phyloP scores from a whole-genome alignment of 2,888 invertebrate species.

The Muscina levida region DNA sequence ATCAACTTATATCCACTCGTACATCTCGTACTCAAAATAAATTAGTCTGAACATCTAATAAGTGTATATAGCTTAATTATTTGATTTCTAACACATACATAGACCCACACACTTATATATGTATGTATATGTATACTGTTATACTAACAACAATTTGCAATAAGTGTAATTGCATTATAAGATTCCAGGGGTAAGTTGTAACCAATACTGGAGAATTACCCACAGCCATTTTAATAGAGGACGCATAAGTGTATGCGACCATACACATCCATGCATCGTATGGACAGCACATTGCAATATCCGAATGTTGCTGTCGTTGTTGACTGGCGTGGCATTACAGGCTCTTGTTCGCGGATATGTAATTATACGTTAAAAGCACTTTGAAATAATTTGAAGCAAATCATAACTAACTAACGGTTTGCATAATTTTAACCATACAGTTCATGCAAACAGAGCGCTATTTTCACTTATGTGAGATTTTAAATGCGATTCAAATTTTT shows the following conservation, averaged over 20 bases:
- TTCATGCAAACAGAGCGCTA: neutral
- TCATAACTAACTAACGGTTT: constrained; percentile 19
- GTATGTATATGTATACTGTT: too few species aligned
- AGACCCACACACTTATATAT: neutral
- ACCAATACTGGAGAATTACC: constrained; percentile 6
- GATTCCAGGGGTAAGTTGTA: too few species aligned
- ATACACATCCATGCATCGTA: constrained; percentile 11
- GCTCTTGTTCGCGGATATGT: constrained; percentile 31
- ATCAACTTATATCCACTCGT: constrained; percentile 27
- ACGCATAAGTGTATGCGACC: constrained; percentile 8
- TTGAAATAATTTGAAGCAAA: constrained; percentile 48
- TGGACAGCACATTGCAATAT: neutral
- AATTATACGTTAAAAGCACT: constrained; percentile 51
- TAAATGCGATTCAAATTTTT: too few species aligned
- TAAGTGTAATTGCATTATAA: too few species aligned
- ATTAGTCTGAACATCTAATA: constrained; percentile 44
- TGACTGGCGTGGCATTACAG: constrained; percentile 14
- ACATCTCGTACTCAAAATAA: constrained; percentile 28
- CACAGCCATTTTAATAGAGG: neutral
- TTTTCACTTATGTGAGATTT: too few species aligned
- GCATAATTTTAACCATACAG: neutral
- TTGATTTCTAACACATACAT: constrained; percentile 2
- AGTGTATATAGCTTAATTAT: constrained; percentile 26
- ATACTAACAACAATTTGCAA: constrained; percentile 2
- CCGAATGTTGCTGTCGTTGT: neutral